Percentiles rank a stretch among this genome's conserved stretches.
Evolutionary conservation across 1,140 invertebrate genomes (phyloP).

Genomic region (Aphaenogaster rudis): DNA sequence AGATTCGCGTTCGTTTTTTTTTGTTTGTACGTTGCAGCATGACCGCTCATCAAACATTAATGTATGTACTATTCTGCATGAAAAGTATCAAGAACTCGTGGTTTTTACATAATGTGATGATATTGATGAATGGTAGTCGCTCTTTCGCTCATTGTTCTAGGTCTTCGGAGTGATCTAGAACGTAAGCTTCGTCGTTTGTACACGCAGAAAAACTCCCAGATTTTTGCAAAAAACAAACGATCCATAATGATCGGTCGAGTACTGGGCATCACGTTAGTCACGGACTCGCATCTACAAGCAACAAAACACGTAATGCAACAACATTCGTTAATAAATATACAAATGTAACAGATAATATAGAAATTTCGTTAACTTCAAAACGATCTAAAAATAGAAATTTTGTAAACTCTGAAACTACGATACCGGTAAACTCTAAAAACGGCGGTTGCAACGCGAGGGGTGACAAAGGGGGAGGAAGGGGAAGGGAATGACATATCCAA

Average conservation of each 20-base stretch:
- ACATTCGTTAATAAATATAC: slow-evolving; percentile 77
- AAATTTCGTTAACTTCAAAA: slow-evolving; percentile 83
- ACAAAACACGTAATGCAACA: slow-evolving; percentile 63
- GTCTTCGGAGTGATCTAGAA: slow-evolving; percentile 10
- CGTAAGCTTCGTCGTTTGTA: slow-evolving; percentile 33
- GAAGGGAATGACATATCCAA: slow-evolving; percentile 75
- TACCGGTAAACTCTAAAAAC: slow-evolving; percentile 75
- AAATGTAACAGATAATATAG: slow-evolving; percentile 75
- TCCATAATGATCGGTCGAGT: slow-evolving; percentile 52
- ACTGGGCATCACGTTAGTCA: slow-evolving; percentile 30
- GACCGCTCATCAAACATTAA: background rate
- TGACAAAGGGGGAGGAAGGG: background rate
- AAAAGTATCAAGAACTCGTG: background rate
- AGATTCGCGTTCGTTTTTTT: background rate
- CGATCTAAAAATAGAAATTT: slow-evolving; percentile 74
- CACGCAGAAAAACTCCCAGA: slow-evolving; percentile 25
- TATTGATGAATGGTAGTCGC: background rate
- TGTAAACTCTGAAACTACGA: slow-evolving; percentile 82
- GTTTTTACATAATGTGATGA: background rate
- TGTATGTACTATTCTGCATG: background rate
- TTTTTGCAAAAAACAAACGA: slow-evolving; percentile 44
- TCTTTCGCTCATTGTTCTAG: slow-evolving; percentile 29
- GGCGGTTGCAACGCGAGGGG: slow-evolving; percentile 68
- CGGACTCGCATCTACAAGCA: slow-evolving; percentile 68
- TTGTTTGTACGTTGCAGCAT: too few relatives aligned